A percentile compares a stretch with the other conserved stretches of the same genome.
These are phyloP conservation scores for Hermetia illucens DNA, from an alignment of 1,140 invertebrate species.

Conservation along the genomic window DNA sequence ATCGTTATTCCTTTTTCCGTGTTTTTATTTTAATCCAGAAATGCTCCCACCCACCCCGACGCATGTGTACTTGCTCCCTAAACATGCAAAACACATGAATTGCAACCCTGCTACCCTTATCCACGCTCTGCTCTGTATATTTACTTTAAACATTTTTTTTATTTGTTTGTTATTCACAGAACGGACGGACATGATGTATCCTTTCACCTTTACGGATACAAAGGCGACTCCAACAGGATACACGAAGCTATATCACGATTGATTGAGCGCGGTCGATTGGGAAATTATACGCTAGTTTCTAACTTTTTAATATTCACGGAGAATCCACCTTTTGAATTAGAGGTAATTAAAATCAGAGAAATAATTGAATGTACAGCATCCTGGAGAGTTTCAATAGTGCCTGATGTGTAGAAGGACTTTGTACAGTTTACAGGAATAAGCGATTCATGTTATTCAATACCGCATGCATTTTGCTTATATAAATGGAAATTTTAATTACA, in stretches of 20 bases:
- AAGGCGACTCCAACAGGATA: constrained; percentile 43
- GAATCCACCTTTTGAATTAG: constrained; percentile 38
- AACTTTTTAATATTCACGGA: constrained; percentile 43
- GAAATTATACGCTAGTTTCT: constrained; percentile 44
- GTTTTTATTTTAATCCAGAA: constrained; percentile 1
- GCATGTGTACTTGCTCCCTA: no score
- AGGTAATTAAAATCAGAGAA: constrained; percentile 32
- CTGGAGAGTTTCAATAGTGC: no score
- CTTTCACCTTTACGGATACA: constrained; percentile 44
- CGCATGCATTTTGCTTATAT: no score
- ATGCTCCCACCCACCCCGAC: no score
- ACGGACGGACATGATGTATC: constrained; percentile 44
- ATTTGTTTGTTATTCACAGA: constrained; percentile 12
- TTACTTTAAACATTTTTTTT: constrained; percentile 1
- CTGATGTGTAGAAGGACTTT: no score
- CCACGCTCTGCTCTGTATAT: no score
- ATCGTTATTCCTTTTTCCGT: neutral
- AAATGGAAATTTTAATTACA: no score
- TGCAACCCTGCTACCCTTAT: no score
- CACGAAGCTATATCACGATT: constrained; percentile 43
- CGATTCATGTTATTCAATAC: no score
- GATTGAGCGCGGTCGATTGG: constrained; percentile 44
- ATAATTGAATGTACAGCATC: no score
- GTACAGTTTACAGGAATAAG: no score
- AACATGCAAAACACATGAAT: no score